These are phyloP conservation scores for Apistogramma diplotaenia DNA, from an alignment of 2,113 vertebrate genomes.

Conservation along the genomic window DNA sequence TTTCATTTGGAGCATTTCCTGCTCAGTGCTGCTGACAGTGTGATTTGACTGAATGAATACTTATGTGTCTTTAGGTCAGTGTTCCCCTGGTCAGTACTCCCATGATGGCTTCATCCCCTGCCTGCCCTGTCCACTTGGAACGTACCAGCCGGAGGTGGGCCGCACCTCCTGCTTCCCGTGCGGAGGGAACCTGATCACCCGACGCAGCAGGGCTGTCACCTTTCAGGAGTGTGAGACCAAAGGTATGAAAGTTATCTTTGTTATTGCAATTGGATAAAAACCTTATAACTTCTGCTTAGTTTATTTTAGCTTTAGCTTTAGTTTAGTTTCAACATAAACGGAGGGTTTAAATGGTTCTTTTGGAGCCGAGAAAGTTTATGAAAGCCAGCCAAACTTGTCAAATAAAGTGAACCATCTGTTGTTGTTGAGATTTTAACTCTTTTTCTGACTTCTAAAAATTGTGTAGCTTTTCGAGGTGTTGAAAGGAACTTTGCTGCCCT, in stretches of 20 bases:
- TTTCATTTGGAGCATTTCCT: neutral
- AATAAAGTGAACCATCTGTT: slow-evolving; percentile 3
- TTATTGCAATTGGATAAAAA: neutral
- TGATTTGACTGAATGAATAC: neutral
- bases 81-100: slow-evolving; percentile 88
- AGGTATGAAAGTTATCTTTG: slow-evolving; percentile 75
- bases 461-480: neutral
- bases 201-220: slow-evolving; percentile 76
- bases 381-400: neutral
- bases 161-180: slow-evolving; percentile 90
- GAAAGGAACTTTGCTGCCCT: slow-evolving; percentile 48
- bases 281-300: neutral
- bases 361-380: neutral
- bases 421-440: neutral
- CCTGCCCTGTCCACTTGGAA: slow-evolving; percentile 83
- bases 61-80: slow-evolving; percentile 81
- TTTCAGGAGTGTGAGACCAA: slow-evolving; percentile 97
- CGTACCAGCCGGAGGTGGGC: slow-evolving; percentile 89
- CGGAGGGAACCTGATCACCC: slow-evolving; percentile 88
- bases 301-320: slow-evolving; percentile 5
- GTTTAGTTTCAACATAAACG: neutral
- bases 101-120: slow-evolving; percentile 89
- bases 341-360: neutral
- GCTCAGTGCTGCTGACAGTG: neutral
- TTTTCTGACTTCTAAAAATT: neutral